phyloP scores from a whole-genome alignment of 2,888 invertebrate genomes.

The Meandrusa payeni region DNA sequence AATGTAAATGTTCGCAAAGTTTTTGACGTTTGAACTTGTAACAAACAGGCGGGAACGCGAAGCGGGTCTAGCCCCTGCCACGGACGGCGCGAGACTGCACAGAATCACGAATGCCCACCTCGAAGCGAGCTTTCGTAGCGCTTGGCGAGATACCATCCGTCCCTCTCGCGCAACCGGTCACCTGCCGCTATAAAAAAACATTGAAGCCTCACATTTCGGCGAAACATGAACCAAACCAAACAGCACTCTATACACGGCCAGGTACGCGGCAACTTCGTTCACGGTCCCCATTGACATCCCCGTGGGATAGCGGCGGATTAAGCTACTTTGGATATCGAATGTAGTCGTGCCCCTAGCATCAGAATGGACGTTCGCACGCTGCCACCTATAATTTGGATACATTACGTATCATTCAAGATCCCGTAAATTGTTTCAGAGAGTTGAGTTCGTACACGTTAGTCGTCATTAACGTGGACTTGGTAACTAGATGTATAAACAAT shows the following conservation, averaged over 20 bases:
- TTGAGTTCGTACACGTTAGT: constrained; percentile 30
- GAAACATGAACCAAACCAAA: constrained; percentile 67
- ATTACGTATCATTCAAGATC: constrained; percentile 60
- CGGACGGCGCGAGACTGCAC: constrained; percentile 69
- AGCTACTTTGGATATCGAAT: constrained; percentile 27
- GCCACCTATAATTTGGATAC: constrained; percentile 50
- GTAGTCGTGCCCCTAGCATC: constrained; percentile 7
- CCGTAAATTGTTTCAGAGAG: constrained; percentile 48
- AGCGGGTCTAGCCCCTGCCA: constrained; percentile 51
- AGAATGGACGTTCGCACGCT: constrained; percentile 44
- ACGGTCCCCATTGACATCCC: constrained; percentile 32
- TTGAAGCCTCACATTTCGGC: constrained; percentile 68
- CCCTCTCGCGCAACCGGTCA: constrained; percentile 67
- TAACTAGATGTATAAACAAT: constrained; percentile 61
- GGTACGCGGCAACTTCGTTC: constrained; percentile 45
- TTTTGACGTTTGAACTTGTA: constrained; percentile 53
- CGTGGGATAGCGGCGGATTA: constrained; percentile 23
- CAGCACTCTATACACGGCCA: constrained; percentile 50
- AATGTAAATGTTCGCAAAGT: constrained; percentile 60
- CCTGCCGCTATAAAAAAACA: constrained; percentile 65
- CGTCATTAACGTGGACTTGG: constrained; percentile 34
- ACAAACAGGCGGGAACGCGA: constrained; percentile 30
- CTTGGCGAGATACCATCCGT: constrained; percentile 42
- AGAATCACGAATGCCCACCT: constrained; percentile 34
- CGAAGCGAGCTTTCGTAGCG: constrained; percentile 60